Evolutionary conservation across 2,888 invertebrate species (phyloP), one percentile per base, ranked within the genome.

Genomic region (Tetropium fuscum): DNA sequence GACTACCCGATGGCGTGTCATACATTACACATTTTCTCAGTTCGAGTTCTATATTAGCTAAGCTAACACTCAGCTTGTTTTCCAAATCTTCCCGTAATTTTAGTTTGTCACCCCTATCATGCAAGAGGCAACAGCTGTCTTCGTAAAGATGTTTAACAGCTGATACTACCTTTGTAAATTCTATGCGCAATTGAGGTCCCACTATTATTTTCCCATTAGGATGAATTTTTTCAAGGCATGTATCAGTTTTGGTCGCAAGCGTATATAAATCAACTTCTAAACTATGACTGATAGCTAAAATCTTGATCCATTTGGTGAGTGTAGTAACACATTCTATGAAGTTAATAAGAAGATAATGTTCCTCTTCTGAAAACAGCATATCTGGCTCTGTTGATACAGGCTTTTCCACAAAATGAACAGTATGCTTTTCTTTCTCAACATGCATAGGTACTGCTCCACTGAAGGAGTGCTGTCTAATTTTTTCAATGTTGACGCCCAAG

Each of bases 271-370:
- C 89, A n/a, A 87, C 86, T 69, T 91, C 91, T 27, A 92, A 80
- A 32, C 88, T 87, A 80, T 91, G 87, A 13, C 88, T 88, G 66
- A 90, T 88, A 34, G 74, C 75, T 38, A 76, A 57, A 16, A 74
- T 70, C 78, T 88, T 85, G 1, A 91, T 92, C 87, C 90, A 92
- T 82, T 94, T 93, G n/a, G 94, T 91, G n/a, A 96, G 85, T 0
- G 91, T 90, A 56, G 92, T 91, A 44, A 93, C 87, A 20, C 91
- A 91, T 78, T 96, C 95, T 15, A 96, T 90, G 75, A 96, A 89
- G 34, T 88, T 89, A 3, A 94, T 83, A 1, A 97, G 83, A 43
- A 91, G 85, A 4, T 85, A 84, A 66, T 87, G 86, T 79, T 95
- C 94, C 4, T 91, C 90, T 1, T 86, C 85, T 0, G 83, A 80